Base-by-base conservation (phyloP, 2,113 vertebrate genomes). In the Phyllostomus discolor region DNA sequence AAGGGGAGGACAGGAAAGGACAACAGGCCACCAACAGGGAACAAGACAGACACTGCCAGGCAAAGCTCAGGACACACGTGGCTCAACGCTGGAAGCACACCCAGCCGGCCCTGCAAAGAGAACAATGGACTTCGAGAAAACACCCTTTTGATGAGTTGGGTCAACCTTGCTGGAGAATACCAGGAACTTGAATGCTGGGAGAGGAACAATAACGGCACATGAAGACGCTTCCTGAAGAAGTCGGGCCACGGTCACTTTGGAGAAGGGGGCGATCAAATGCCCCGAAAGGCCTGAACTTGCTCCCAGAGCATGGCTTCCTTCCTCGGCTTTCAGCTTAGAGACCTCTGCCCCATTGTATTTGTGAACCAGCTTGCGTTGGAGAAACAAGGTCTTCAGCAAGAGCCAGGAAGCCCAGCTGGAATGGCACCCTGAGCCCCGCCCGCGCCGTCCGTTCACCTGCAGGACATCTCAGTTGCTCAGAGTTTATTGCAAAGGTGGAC, bases 91-190 rank as follows among this genome's bases (percentile, higher is more conserved):
- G 11, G 48, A 67, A 67, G 35, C 33, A 88, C 10, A 57, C 33
- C 33, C 8, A 24, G 69, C 33, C 8, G 20, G 69, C 24, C 69
- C 54, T 16, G 28, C 35, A 70, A 72, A 64, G 57, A 70, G 41
- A 43, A 43, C 17, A 9, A 33, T 12, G 5, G 66, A 66, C 48
- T 73, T 46, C 38, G 8, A 0, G 2, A 79, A 79, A 7, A 2
- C 0, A 0, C 4, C 28, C 24, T 33, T 14, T 0, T 1, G 52
- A 46, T 4, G 46, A 69, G 46, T 10, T 46, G 3, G 1, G 70
- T 8, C 86, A 35, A 50, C 22, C 35, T 10, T 24, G 66, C 3
- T 17, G 24, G 70, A 78, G 35, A 75, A 28, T 0, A 17, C 24
- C 72, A 48, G 59, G 41, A 52, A 33, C 22, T 50, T 0, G 19